Percentiles rank a stretch among this genome's conserved stretches.
These are phyloP conservation scores for Diplodus puntazzo DNA, from an alignment of 2,797 vertebrate genomes.

Conservation along the genomic window DNA sequence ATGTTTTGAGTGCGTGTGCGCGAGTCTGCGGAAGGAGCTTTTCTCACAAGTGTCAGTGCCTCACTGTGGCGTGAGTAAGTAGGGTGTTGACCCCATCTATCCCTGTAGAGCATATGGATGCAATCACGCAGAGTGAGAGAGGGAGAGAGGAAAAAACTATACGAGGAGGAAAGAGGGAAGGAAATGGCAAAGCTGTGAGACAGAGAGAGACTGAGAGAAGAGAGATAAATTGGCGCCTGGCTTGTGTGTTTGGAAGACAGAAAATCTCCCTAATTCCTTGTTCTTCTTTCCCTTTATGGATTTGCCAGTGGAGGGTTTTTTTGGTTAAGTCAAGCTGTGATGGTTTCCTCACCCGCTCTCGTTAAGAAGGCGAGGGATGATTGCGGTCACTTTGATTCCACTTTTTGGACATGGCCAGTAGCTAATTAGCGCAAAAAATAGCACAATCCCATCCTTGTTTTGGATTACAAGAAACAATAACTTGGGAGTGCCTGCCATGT, in stretches of 20 bases:
- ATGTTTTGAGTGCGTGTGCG: conserved; percentile 25
- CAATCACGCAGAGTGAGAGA: conserved; percentile 74
- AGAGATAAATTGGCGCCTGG: conserved; percentile 74
- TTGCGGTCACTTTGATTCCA: conserved; percentile 74
- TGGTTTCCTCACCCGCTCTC: conserved; percentile 75
- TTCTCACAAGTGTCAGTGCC: conserved; percentile 86
- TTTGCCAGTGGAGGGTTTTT: conserved; percentile 78
- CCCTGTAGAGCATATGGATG: conserved; percentile 85
- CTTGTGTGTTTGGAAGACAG: conserved; percentile 77
- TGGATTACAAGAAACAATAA: conserved; percentile 59
- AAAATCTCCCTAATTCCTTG: conserved; percentile 81
- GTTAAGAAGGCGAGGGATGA: conserved; percentile 70
- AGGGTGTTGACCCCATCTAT: conserved; percentile 84
- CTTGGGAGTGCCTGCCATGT: conserved; percentile 36
- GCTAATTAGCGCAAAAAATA: conserved; percentile 68
- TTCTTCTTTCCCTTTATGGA: conserved; percentile 78
- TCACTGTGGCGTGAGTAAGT: conserved; percentile 83
- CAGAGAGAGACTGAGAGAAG: conserved; percentile 47
- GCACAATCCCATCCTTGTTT: conserved; percentile 49
- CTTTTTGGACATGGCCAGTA: conserved; percentile 58
- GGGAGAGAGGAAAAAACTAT: conserved; percentile 56
- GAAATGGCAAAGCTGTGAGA: conserved; percentile 47
- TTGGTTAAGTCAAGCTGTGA: conserved; percentile 73
- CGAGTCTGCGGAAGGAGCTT: conserved; percentile 44
- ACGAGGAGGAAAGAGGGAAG: conserved; percentile 51